A percentile compares a stretch with the other conserved stretches of the same genome.
Evolutionary conservation across 2,113 vertebrate genomes (phyloP).

Genomic region (Amia ocellicauda): DNA sequence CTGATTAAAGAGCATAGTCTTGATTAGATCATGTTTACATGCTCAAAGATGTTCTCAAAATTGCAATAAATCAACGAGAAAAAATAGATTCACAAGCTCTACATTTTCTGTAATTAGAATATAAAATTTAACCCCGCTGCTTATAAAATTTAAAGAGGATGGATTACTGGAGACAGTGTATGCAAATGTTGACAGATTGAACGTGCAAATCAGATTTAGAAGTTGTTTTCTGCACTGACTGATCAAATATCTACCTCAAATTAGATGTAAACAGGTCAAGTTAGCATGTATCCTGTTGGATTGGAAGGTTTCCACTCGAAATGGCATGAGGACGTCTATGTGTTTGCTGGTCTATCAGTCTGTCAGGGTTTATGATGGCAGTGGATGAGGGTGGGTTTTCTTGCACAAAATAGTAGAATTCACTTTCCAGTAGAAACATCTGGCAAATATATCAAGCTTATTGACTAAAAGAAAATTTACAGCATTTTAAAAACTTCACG

Average conservation of each 20-base stretch:
- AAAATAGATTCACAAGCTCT: conserved; percentile 1
- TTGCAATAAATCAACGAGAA: conserved; percentile 54
- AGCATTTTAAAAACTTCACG: no score
- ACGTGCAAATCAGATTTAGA: conserved; percentile 62
- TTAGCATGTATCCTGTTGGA: no score
- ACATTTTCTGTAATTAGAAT: conserved; percentile 50
- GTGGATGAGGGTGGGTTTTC: no score
- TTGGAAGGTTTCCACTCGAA: no score
- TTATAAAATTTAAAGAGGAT: conserved; percentile 37
- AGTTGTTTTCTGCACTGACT: conserved; percentile 43
- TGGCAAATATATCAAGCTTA: no score
- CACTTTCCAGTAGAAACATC: no score
- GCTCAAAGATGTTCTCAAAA: conserved; percentile 49
- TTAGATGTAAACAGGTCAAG: conserved; percentile 36
- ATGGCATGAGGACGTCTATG: no score
- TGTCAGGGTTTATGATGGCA: no score
- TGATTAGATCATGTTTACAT: conserved; percentile 51
- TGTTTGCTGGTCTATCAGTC: neutral
- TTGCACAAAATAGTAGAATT: no score
- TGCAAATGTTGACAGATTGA: conserved; percentile 62
- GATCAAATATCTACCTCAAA: conserved; percentile 50
- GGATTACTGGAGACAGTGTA: conserved; percentile 51
- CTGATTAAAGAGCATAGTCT: conserved; percentile 48
- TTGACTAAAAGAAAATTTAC: no score
- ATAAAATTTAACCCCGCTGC: conserved; percentile 24